Evolutionary conservation across 2,797 vertebrate genomes (phyloP).

Genomic region (Otolemur crassicaudatus): DNA sequence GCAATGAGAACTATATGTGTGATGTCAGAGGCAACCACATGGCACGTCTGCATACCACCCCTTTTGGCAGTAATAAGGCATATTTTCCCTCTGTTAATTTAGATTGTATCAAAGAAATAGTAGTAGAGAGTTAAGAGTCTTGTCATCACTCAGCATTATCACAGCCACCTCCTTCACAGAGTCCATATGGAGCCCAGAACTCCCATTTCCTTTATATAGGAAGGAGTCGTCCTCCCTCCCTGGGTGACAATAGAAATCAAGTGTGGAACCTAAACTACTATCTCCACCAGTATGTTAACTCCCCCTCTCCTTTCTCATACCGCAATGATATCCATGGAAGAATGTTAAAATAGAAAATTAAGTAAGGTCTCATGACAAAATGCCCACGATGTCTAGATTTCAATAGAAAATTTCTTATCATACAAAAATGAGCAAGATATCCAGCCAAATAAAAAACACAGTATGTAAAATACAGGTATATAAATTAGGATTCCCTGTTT

Average conservation of each 20-base stretch:
- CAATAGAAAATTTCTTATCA: neutral
- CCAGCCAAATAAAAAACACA: neutral
- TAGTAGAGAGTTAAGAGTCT: neutral
- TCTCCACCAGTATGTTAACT: neutral
- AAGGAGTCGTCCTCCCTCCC: neutral
- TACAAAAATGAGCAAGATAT: neutral
- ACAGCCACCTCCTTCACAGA: neutral
- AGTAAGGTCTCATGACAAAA: neutral
- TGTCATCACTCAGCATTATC: neutral
- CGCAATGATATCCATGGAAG: neutral
- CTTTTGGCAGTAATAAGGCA: neutral
- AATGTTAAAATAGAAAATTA: neutral
- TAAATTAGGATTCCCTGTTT: neutral
- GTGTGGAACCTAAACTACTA: neutral
- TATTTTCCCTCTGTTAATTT: neutral
- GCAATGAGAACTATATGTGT: neutral
- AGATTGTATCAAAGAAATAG: neutral
- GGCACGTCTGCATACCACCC: neutral
- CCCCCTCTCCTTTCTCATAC: neutral
- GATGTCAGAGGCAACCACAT: neutral
- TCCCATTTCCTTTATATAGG: accelerated
- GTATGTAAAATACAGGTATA: neutral
- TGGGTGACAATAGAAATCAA: neutral
- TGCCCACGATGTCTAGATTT: neutral
- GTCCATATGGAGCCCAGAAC: neutral